A percentile compares a stretch with the other conserved stretches of the same genome.
These are phyloP conservation scores for Herpailurus yagouaroundi DNA, from an alignment of 2,113 vertebrate genomes.

Conservation along the genomic window DNA sequence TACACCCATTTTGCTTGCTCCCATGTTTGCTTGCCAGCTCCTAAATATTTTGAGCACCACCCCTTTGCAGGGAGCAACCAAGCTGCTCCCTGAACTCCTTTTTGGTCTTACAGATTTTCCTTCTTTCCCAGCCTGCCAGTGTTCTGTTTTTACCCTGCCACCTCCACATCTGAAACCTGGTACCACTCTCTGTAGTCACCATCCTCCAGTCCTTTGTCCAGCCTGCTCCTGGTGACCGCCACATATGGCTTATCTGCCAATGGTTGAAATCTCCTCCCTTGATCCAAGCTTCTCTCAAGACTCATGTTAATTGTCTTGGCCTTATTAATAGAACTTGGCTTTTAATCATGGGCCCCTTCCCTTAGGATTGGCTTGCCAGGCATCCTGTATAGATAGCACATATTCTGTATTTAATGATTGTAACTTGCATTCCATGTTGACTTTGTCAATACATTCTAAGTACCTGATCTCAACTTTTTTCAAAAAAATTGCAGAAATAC, in stretches of 20 bases:
- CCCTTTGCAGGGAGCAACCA: too few relatives aligned
- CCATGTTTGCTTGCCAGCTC: not conserved
- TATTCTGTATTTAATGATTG: not conserved
- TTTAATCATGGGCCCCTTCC: not conserved
- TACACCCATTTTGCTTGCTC: not conserved
- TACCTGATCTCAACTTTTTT: not conserved
- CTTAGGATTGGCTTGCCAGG: not conserved
- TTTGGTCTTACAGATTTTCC: not conserved
- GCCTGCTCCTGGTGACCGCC: not conserved
- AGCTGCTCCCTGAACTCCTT: not conserved
- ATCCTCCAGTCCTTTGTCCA: not conserved
- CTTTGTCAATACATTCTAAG: conserved; percentile 15
- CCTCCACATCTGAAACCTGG: not conserved
- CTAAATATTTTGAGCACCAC: not conserved
- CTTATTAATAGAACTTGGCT: not conserved
- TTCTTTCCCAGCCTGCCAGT: not conserved
- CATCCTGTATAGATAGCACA: not conserved
- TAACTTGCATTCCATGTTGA: not conserved
- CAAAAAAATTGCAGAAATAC: not conserved
- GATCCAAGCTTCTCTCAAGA: not conserved
- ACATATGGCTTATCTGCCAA: not conserved
- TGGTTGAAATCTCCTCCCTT: not conserved
- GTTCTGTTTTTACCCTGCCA: not conserved
- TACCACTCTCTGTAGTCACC: not conserved
- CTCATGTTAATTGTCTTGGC: not conserved